These are phyloP conservation scores for Hyperopisus bebe DNA, from an alignment of 2,113 vertebrate species.

Conservation along the genomic window DNA sequence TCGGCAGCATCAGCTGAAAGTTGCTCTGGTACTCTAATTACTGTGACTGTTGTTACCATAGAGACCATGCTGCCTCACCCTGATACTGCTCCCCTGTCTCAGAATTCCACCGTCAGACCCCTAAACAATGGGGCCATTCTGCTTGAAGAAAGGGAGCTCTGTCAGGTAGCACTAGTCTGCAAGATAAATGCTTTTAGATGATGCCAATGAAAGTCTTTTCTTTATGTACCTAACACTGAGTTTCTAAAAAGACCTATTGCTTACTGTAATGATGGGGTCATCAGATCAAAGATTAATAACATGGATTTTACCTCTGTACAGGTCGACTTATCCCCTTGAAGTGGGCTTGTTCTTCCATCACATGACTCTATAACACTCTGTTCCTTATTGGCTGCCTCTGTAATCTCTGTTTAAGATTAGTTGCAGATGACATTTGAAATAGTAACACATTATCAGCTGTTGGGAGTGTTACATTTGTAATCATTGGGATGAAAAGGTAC, in stretches of 20 bases:
- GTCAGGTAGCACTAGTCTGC: background rate
- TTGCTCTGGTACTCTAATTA: background rate
- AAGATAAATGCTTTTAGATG: slow-evolving; percentile 13
- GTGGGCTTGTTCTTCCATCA: background rate
- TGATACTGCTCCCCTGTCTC: background rate
- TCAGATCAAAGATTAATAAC: slow-evolving; percentile 11
- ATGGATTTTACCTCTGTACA: background rate
- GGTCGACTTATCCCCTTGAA: background rate
- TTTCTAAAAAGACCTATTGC: background rate
- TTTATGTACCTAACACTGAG: slow-evolving; percentile 12
- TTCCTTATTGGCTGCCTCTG: background rate
- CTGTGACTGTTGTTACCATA: background rate
- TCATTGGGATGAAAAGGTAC: background rate
- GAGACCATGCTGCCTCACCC: slow-evolving; percentile 11
- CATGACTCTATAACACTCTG: background rate
- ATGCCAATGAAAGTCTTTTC: slow-evolving; percentile 18
- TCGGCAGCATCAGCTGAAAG: slow-evolving; percentile 1
- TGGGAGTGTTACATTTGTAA: background rate
- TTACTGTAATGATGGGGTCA: slow-evolving; percentile 9
- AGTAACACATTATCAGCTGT: background rate
- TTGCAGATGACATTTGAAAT: background rate
- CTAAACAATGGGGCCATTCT: slow-evolving; percentile 17
- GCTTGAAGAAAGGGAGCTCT: slow-evolving; percentile 11
- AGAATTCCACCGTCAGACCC: background rate
- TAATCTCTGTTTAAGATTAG: slow-evolving; percentile 1